Percentiles rank a stretch among this genome's conserved stretches.
Conservation (phyloP, 2,113 vertebrate species). For the Pleuronectes platessa region DNA sequence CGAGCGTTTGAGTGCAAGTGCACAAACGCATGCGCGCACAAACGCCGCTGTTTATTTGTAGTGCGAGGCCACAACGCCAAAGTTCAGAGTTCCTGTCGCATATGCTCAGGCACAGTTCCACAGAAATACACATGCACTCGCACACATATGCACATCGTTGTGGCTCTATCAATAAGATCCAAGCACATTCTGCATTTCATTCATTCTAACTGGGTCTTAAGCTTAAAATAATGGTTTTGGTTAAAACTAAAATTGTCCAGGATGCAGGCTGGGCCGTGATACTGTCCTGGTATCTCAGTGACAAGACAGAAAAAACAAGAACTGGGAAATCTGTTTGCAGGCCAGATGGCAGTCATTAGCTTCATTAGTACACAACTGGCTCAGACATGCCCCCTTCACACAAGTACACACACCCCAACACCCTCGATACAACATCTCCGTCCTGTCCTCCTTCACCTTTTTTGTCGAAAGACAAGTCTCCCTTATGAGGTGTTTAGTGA, state of each 20-base stretch:
- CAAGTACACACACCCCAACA: slow-evolving; percentile 7
- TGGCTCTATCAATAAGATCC: slow-evolving; percentile 56
- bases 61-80: background rate
- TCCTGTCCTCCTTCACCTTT: slow-evolving; percentile 7
- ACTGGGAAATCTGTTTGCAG: slow-evolving; percentile 60
- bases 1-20: slow-evolving; percentile 15
- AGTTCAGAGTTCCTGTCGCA: background rate
- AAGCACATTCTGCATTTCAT: slow-evolving; percentile 56
- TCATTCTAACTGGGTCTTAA: slow-evolving; percentile 56
- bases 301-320: slow-evolving; percentile 55
- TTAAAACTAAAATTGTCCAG: slow-evolving; percentile 27
- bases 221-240: slow-evolving; percentile 41
- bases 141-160: slow-evolving; percentile 8
- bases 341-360: slow-evolving; percentile 76
- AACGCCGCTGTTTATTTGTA: background rate
- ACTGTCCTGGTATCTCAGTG: slow-evolving; percentile 58
- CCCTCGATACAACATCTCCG: slow-evolving; percentile 13
- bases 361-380: slow-evolving; percentile 76
- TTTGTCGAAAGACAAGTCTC: slow-evolving; percentile 47
- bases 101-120: background rate
- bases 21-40: background rate
- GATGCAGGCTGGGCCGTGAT: slow-evolving; percentile 8
- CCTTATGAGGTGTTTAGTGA: slow-evolving; percentile 78
- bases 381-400: slow-evolving; percentile 39
- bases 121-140: background rate